These are phyloP conservation scores for Anguilla marmorata DNA, from an alignment of 2,797 vertebrate genomes.

Conservation along the genomic window DNA sequence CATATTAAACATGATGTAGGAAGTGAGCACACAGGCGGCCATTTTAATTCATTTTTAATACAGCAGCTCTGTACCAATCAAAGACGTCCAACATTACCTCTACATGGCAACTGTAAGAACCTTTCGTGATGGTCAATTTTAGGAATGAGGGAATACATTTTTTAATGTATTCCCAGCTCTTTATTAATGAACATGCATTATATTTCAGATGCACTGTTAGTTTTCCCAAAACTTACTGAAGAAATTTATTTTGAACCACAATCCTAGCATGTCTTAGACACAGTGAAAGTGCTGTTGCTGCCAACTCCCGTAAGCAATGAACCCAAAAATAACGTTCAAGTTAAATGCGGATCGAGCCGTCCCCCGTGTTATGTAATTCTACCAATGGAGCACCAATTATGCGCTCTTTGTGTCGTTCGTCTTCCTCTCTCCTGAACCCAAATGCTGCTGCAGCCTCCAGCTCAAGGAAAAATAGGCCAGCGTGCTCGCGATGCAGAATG, in stretches of 20 bases:
- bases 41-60: neutral
- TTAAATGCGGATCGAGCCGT: slow-evolving; percentile 3
- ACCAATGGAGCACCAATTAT: slow-evolving; percentile 29
- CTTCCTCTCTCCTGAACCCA: neutral
- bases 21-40: neutral
- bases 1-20: neutral
- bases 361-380: slow-evolving; percentile 8
- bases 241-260: neutral
- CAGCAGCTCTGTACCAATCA: neutral
- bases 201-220: neutral
- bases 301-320: neutral
- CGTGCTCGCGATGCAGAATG: neutral
- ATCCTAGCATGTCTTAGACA: neutral
- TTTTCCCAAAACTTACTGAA: neutral
- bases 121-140: neutral
- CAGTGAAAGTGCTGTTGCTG: neutral
- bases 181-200: neutral
- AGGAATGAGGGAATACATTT: neutral
- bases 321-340: slow-evolving; percentile 24
- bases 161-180: neutral
- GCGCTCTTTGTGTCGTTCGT: neutral
- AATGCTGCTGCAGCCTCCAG: neutral
- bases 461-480: slow-evolving; percentile 27
- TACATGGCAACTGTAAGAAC: neutral
- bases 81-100: neutral